phyloP scores from a whole-genome alignment of 2,888 invertebrate genomes.

The Cheilosia vernalis region DNA sequence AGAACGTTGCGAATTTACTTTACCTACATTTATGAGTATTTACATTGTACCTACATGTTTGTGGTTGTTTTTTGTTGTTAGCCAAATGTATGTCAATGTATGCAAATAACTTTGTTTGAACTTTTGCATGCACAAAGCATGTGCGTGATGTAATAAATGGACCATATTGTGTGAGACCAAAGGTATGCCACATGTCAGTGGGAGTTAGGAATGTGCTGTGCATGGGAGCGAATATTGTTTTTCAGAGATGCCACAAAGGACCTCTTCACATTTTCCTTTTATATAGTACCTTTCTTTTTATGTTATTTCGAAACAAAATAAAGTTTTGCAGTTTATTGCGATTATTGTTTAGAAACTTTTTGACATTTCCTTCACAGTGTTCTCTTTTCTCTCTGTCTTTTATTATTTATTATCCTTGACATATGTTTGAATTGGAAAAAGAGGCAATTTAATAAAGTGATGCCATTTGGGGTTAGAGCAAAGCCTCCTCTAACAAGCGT shows the following conservation, averaged over 20 bases:
- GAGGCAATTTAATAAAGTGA: too few species aligned
- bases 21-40: background rate
- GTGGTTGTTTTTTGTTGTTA: background rate
- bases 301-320: background rate
- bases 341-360: background rate
- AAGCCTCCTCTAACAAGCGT: too few species aligned
- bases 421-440: too few species aligned
- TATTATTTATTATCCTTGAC: background rate
- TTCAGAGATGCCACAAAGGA: background rate
- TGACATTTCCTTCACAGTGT: background rate
- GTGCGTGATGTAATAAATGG: background rate
- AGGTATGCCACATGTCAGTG: background rate
- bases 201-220: background rate
- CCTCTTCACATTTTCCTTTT: background rate
- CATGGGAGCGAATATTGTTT: background rate
- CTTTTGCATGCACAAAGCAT: background rate
- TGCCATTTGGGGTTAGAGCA: too few species aligned
- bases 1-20: background rate
- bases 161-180: background rate
- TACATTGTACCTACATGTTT: background rate
- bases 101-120: background rate
- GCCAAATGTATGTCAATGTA: background rate
- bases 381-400: background rate
- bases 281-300: background rate
- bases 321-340: background rate